Base-by-base conservation (phyloP, 2,888 invertebrate species). In the Junonia oenone region DNA sequence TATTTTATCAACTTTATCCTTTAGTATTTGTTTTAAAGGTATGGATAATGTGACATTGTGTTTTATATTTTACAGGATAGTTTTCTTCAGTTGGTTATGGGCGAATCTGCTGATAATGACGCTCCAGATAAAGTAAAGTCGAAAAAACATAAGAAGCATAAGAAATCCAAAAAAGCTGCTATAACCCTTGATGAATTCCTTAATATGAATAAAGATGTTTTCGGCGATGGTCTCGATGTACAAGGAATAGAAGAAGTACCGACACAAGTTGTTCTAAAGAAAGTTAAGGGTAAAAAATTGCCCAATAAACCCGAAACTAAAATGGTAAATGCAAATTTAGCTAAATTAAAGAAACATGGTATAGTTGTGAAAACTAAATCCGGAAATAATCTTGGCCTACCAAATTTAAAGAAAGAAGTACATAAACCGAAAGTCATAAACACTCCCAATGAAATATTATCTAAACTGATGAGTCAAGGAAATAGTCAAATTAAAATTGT, bases 161-260 rank as follows among this genome's bases (percentile, higher is more conserved):
- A 87, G 65, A 88, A 87, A 63, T 82, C 87, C 0, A 90, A 89
- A 63, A 89, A 88, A 60, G 57, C 80, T 1, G 79, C 90, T 8
- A 90, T 91, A 58, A 89, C 90, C 13, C 75, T 91, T 11, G 86
- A 90, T 64, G 87, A 91, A 61, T 91, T 91, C 58, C 64, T 91
- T 17, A 89, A 81, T 64, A 90, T 90, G 90, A 90, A 91, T 63
- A 78, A 81, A 64, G 90, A 90, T 65, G 85, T 91, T 1, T 91
- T 91, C 69, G 89, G 89, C 27, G 88, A 90, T 69, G 87, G 77
- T 17, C 65, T 89, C 53, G 83, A 89, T 67, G 77, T 88, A 61
- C 83, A 90, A 62, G 90, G 90, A 3, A 73, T 88, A 58, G 88
- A 87, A 67, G 90, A 89, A 73, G 78, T 90, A n/a, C 89, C 89